These are phyloP conservation scores for Mobula birostris DNA, from an alignment of 2,113 vertebrate genomes.

Conservation along the genomic window DNA sequence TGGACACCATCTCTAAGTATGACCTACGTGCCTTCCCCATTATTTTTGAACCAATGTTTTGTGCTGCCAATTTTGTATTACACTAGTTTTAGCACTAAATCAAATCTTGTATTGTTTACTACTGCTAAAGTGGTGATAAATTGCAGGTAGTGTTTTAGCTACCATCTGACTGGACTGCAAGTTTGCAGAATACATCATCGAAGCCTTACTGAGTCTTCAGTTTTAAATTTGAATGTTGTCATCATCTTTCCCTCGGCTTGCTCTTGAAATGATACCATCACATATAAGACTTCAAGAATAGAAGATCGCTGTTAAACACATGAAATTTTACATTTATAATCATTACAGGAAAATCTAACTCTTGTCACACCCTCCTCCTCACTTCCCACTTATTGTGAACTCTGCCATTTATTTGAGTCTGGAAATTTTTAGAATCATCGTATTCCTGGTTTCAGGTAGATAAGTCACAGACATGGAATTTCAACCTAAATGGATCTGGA, in stretches of 20 bases:
- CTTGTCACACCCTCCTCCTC: neutral
- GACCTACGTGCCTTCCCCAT: constrained; percentile 25
- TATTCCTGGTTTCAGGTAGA: neutral
- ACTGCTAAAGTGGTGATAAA: constrained; percentile 80
- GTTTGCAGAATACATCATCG: constrained; percentile 50
- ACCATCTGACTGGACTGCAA: constrained; percentile 68
- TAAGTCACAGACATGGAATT: neutral
- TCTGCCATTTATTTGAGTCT: neutral
- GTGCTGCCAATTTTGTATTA: constrained; percentile 38
- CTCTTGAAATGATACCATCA: neutral
- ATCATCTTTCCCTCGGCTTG: neutral
- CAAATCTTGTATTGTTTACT: constrained; percentile 57
- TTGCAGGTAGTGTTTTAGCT: constrained; percentile 95
- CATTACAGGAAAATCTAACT: neutral
- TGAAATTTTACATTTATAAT: neutral
- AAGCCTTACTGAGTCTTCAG: neutral
- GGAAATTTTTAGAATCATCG: neutral
- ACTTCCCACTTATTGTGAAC: neutral
- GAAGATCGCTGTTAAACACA: constrained; percentile 4
- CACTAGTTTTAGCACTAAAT: constrained; percentile 37
- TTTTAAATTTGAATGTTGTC: constrained; percentile 12
- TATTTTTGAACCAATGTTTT: constrained; percentile 31
- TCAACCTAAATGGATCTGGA: neutral
- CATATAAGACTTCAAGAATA: neutral
- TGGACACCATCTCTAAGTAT: constrained; percentile 8